A percentile compares a stretch with the other conserved stretches of the same genome.
These are phyloP conservation scores for Noctua janthina DNA, from an alignment of 2,888 invertebrate species.

Conservation along the genomic window DNA sequence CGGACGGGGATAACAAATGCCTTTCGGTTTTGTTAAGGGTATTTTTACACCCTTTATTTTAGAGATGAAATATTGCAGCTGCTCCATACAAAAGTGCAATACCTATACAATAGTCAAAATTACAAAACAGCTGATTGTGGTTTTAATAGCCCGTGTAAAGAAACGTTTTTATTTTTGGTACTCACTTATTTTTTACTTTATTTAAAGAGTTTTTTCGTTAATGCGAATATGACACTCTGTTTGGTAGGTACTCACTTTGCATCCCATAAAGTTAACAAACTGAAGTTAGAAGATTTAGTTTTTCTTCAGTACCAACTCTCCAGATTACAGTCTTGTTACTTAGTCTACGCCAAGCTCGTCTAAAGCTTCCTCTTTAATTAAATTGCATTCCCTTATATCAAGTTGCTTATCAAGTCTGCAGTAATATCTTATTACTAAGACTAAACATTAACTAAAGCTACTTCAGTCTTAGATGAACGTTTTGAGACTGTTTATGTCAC, in stretches of 20 bases:
- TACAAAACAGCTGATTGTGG: neutral
- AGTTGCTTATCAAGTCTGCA: slow-evolving; percentile 59
- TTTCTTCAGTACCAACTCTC: slow-evolving; percentile 12
- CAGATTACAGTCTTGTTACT: slow-evolving; percentile 48
- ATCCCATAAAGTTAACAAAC: neutral
- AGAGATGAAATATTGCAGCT: no score
- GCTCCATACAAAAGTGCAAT: neutral
- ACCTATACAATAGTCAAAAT: neutral
- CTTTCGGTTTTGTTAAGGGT: no score
- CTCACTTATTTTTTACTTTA: no score
- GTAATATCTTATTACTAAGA: slow-evolving; percentile 62
- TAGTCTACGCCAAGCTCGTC: slow-evolving; percentile 40
- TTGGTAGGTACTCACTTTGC: neutral
- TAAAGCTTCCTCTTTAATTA: slow-evolving; percentile 62
- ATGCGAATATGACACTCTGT: no score
- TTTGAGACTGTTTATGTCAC: slow-evolving; percentile 41
- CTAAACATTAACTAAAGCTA: slow-evolving; percentile 62
- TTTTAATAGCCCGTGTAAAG: neutral
- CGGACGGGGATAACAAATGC: no score
- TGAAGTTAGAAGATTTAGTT: slow-evolving; percentile 14
- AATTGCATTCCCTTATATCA: slow-evolving; percentile 63
- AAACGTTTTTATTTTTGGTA: neutral
- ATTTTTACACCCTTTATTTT: no score
- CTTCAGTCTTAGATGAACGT: slow-evolving; percentile 38
- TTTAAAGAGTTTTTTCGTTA: no score